Conservation (phyloP, 2,113 vertebrate species). For the Crotophaga sulcirostris region DNA sequence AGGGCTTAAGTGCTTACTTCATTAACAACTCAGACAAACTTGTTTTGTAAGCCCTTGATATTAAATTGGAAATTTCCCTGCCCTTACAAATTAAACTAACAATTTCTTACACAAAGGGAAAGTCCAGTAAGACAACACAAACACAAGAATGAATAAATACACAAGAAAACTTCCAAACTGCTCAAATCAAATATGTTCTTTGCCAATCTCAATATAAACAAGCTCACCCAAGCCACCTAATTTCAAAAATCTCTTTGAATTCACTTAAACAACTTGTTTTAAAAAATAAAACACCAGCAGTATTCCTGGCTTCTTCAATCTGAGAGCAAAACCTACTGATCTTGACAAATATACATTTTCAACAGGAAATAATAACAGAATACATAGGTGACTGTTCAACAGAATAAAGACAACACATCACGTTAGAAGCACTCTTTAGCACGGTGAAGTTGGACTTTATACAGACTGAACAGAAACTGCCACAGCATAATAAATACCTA, state of each 20-base stretch:
- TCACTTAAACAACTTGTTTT: background rate
- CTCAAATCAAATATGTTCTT: background rate
- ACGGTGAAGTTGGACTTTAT: background rate
- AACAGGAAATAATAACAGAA: background rate
- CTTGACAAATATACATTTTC: background rate
- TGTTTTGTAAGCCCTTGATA: constrained; percentile 54
- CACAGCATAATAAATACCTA: background rate
- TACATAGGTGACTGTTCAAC: background rate
- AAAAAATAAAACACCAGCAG: background rate
- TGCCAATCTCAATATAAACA: background rate
- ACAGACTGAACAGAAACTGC: background rate
- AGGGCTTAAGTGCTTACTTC: constrained; percentile 41
- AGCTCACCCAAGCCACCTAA: background rate
- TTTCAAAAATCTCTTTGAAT: background rate
- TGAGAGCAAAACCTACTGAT: background rate
- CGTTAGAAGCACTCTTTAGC: fast-evolving
- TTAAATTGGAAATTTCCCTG: constrained; percentile 54
- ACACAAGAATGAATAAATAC: background rate
- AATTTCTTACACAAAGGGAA: constrained; percentile 25
- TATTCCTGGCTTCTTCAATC: background rate
- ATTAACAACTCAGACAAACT: constrained; percentile 55
- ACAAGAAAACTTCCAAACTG: background rate
- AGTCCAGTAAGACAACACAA: background rate
- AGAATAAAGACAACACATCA: background rate
- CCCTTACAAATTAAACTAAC: constrained; percentile 41